These are phyloP conservation scores for Diacarnus erythraeanus DNA, from an alignment of 37 sponge, comb jelly and placozoan species.

Conservation along the genomic window DNA sequence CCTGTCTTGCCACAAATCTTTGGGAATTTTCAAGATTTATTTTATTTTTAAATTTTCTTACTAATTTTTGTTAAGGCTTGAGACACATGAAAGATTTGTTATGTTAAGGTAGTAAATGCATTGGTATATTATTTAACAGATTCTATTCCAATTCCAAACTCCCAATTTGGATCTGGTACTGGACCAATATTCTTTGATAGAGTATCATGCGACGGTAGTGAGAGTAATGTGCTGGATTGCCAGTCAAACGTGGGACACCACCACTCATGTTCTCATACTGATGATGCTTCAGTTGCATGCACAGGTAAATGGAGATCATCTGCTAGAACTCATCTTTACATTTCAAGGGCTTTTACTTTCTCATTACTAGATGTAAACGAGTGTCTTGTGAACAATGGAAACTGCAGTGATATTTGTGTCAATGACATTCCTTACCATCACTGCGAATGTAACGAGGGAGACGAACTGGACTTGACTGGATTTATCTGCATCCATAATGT, in stretches of 20 bases:
- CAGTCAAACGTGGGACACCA: background rate
- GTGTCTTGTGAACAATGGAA: background rate
- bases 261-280: background rate
- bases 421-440: too few species aligned
- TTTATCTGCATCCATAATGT: too few species aligned
- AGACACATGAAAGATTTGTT: too few species aligned
- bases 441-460: too few species aligned
- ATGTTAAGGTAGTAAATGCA: background rate
- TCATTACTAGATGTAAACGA: background rate
- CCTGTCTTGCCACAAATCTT: too few species aligned
- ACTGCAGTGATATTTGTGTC: too few species aligned
- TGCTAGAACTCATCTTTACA: too few species aligned
- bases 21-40: background rate
- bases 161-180: slow-evolving; percentile 24
- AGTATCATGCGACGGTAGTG: slow-evolving; percentile 24
- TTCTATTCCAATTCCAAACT: background rate
- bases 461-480: too few species aligned
- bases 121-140: background rate
- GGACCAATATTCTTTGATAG: slow-evolving; percentile 29
- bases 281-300: slow-evolving; percentile 17
- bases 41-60: background rate
- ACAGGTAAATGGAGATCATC: background rate
- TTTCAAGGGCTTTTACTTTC: too few species aligned
- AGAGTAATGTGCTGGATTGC: slow-evolving; percentile 27
- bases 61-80: too few species aligned